Percentiles rank a stretch among this genome's conserved stretches.
These are phyloP conservation scores for Drosophila lacicola DNA, from an alignment of 2,888 invertebrate genomes.

Conservation along the genomic window DNA sequence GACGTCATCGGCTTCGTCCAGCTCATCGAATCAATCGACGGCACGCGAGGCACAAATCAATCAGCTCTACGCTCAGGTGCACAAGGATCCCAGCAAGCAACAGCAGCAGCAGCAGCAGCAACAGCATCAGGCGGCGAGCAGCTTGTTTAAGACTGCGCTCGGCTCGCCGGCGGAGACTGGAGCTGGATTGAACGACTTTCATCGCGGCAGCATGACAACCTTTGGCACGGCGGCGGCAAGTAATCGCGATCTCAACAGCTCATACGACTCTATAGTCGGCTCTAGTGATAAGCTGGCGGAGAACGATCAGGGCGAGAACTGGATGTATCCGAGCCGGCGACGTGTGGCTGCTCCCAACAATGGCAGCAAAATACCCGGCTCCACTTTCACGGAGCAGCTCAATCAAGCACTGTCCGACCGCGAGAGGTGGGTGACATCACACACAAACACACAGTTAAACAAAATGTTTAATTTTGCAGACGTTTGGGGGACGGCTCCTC, in stretches of 20 bases:
- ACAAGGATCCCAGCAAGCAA: conserved; percentile 86
- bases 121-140: conserved; percentile 65
- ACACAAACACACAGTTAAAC: conserved; percentile 13
- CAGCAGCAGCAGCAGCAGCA: conserved; percentile 73
- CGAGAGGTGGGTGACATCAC: conserved; percentile 87
- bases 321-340: conserved; percentile 85
- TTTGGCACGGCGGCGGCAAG: conserved; percentile 80
- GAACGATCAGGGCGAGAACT: conserved; percentile 84
- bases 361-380: conserved; percentile 87
- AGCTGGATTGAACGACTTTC: conserved; percentile 74
- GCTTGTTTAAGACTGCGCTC: conserved; percentile 81
- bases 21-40: conserved; percentile 74
- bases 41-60: conserved; percentile 84
- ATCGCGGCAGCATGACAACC: conserved; percentile 83
- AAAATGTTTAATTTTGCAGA: conserved; percentile 71
- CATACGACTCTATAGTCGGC: conserved; percentile 85
- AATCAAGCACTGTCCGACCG: conserved; percentile 94
- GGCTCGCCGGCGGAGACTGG: conserved; percentile 77
- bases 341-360: conserved; percentile 84
- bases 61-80: conserved; percentile 86
- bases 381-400: conserved; percentile 93
- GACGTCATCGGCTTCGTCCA: conserved; percentile 75
- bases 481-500: conserved; percentile 86
- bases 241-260: conserved; percentile 85
- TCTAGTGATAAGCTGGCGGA: conserved; percentile 85